Evolutionary conservation across 1,140 invertebrate species (phyloP), one percentile per base, ranked within the genome.

Genomic region (Bacillus rossius): DNA sequence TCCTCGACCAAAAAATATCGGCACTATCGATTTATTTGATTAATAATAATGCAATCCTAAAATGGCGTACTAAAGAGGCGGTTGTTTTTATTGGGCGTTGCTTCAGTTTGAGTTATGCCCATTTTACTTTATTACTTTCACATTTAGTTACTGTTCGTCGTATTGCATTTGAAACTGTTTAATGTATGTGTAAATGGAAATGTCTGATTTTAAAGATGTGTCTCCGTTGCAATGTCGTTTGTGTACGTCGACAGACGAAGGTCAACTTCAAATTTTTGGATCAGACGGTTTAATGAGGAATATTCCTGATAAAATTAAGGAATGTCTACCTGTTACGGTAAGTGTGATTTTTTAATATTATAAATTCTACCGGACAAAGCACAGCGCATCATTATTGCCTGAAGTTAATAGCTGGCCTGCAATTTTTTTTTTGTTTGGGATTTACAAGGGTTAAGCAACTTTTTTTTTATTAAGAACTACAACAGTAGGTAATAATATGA

Each of bases 221-320:
- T 50, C 23, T 57, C 43, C 48, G 37, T 37, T 22, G 22, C 55
- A 57, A 57, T 57, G 55, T 57, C 55, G 55, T 13, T 41, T 57
- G 42, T 57, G 55, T 47, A 57, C 55, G 43, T 57, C 55, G 19
- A 49, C 55, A 47, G 43, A 48, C 48, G 43, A 49, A 50, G 55
- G 55, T 57, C 55, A 57, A 23, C 47, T 57, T 26, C 19, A 22
- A 50, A 57, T 57, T 52, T 57, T 57, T 57, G 55, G 55, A 19
- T 23, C 29, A 19, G 55, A 57, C 19, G 55, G 43, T 8, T 16
- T 49, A 38, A 34, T 23, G 8, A 43, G 26, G 22, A 57, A 34
- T 22, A 34, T 57, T 16, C 17, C 20, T 1, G 17, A 23, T n/a
- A 50, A 49, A 57, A 57, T 57, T 51, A 34, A 57, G 26, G 55